Evolutionary conservation across 1,140 invertebrate species (phyloP).

Genomic region (Rhizoglyphus robini): DNA sequence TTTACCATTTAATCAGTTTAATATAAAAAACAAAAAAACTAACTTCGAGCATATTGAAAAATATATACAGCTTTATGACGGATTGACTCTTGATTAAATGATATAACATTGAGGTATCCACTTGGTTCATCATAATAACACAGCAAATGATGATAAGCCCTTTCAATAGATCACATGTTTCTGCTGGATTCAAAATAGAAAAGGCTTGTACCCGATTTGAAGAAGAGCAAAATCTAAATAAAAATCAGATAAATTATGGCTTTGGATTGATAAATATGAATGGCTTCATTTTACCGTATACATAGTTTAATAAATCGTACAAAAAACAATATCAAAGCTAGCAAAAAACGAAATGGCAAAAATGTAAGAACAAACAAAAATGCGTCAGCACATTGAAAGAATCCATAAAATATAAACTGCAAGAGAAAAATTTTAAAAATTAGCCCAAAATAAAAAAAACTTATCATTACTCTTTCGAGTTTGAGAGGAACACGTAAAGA

Average conservation of each 20-base stretch:
- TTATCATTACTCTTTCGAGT: conserved; percentile 40
- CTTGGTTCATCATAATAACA: conserved; percentile 66
- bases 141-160: conserved; percentile 71
- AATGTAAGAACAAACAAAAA: conserved; percentile 97
- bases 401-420: conserved; percentile 84
- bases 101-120: conserved; percentile 97
- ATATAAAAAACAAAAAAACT: conserved; percentile 13
- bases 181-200: conserved; percentile 60
- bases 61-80: conserved; percentile 97
- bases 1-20: conserved; percentile 22
- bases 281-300: background rate
- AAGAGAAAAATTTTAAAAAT: conserved; percentile 22
- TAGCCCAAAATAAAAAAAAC: background rate
- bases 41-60: conserved; percentile 98
- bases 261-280: conserved; percentile 25
- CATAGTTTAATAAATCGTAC: conserved; percentile 46
- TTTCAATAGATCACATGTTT: conserved; percentile 92
- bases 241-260: background rate
- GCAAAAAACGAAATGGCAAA: conserved; percentile 74
- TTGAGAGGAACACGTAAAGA: conserved; percentile 92
- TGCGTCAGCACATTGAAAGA: conserved; percentile 92
- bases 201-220: conserved; percentile 11
- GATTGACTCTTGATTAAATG: conserved; percentile 97
- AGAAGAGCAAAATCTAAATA: background rate
- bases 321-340: conserved; percentile 65